phyloP scores from a whole-genome alignment of 2,888 invertebrate species.

The Iselma pallidipennis region DNA sequence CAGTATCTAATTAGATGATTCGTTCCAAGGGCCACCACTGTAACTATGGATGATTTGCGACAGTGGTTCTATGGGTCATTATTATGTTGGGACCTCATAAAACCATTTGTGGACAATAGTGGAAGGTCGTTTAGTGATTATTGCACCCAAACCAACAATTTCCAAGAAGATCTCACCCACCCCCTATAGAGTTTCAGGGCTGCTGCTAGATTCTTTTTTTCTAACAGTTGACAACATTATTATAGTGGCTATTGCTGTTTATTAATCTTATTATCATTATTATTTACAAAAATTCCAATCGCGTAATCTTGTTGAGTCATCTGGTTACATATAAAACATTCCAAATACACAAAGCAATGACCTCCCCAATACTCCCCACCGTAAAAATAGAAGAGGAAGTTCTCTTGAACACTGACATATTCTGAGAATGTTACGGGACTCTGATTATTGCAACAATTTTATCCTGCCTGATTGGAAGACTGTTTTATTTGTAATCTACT shows the following conservation, averaged over 20 bases:
- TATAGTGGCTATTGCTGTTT: background rate
- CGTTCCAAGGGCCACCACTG: conserved; percentile 4
- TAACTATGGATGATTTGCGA: background rate
- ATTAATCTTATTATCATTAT: background rate
- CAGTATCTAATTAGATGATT: background rate
- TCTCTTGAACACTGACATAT: background rate
- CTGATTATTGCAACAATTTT: background rate
- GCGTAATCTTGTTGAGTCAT: background rate
- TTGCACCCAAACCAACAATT: conserved; percentile 22
- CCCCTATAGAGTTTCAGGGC: background rate
- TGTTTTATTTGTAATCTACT: background rate
- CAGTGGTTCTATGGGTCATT: conserved; percentile 14
- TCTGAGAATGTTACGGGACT: background rate
- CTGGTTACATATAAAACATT: background rate
- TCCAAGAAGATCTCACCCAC: background rate
- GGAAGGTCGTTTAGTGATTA: conserved; percentile 29
- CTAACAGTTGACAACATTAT: background rate
- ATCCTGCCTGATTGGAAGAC: background rate
- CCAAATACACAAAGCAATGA: background rate
- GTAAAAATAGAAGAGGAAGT: background rate
- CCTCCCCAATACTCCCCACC: background rate
- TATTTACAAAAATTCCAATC: background rate
- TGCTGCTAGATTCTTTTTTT: background rate
- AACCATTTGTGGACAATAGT: conserved; percentile 24
- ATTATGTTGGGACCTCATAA: conserved; percentile 16